Percentiles rank a stretch among this genome's conserved stretches.
These are phyloP conservation scores for Rapana venosa DNA, from an alignment of 2,888 invertebrate genomes.

Conservation along the genomic window DNA sequence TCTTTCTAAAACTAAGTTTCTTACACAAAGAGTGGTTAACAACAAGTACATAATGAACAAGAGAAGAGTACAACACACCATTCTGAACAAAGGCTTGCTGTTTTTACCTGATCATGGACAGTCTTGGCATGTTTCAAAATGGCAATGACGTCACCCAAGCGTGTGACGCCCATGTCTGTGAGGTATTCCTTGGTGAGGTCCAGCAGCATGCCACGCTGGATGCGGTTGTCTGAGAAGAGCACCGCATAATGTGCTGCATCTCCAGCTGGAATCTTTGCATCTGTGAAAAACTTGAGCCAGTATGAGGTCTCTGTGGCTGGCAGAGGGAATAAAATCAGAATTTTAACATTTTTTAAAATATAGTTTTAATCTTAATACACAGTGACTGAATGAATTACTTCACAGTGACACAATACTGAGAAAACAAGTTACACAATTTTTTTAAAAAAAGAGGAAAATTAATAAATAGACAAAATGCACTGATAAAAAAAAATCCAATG, in stretches of 20 bases:
- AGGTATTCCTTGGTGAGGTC: constrained; percentile 92
- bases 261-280: constrained; percentile 89
- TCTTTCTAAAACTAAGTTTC: too few relatives aligned
- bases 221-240: constrained; percentile 91
- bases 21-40: background rate
- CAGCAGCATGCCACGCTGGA: constrained; percentile 90
- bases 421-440: too few relatives aligned
- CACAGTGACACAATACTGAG: too few relatives aligned
- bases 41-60: background rate
- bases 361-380: too few relatives aligned
- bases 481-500: too few relatives aligned
- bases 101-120: constrained; percentile 80
- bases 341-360: too few relatives aligned
- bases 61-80: background rate
- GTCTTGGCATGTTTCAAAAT: constrained; percentile 83
- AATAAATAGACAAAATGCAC: too few relatives aligned
- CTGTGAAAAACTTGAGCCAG: constrained; percentile 92
- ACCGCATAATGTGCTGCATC: constrained; percentile 90
- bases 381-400: too few relatives aligned
- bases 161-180: constrained; percentile 90
- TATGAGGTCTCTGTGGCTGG: constrained; percentile 68
- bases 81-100: background rate
- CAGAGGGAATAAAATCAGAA: background rate
- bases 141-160: constrained; percentile 84
- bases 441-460: too few relatives aligned